phyloP scores from a whole-genome alignment of 2,888 invertebrate genomes.

The Steinernema carpocapsae region DNA sequence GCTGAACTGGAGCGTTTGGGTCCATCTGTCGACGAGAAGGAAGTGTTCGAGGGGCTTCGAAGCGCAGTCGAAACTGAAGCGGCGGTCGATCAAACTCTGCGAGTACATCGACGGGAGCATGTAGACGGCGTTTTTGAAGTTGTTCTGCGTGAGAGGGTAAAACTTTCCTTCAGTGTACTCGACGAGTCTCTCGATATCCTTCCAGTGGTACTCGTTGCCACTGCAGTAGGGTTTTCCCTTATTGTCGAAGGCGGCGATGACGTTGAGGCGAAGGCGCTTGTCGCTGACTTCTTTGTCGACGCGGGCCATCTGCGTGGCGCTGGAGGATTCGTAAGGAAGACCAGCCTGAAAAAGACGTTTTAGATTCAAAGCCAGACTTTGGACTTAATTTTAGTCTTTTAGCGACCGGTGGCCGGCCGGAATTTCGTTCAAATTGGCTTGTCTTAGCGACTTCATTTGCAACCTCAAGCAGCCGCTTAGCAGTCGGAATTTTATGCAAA shows the following conservation, averaged over 20 bases:
- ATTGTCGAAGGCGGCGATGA: not conserved
- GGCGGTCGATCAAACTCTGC: slow-evolving; percentile 25
- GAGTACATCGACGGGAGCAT: slow-evolving; percentile 8
- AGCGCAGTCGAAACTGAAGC: not conserved
- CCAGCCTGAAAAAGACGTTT: not conserved
- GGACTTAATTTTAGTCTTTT: no score
- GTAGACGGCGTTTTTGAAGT: slow-evolving; percentile 11
- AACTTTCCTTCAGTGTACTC: not conserved
- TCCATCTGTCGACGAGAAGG: slow-evolving; percentile 57
- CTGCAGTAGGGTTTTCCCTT: not conserved
- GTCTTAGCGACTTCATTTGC: no score
- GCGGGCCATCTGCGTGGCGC: not conserved
- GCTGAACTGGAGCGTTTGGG: slow-evolving; percentile 50
- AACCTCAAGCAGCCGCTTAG: no score
- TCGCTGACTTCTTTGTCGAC: not conserved
- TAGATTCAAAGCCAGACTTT: no score
- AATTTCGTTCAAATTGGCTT: no score
- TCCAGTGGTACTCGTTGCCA: no score
- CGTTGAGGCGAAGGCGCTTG: slow-evolving; percentile 8
- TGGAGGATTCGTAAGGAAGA: not conserved
- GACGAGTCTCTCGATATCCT: not conserved
- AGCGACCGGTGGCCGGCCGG: no score
- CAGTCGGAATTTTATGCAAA: no score
- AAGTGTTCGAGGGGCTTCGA: slow-evolving; percentile 37
- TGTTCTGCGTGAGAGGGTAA: not conserved